These are phyloP conservation scores for human DNA, from an alignment of 2,113 vertebrate genomes.

Conservation along the genomic window GRCh38 chr4:38557001-38557500, in stretches of 20 bases:
- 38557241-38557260: neutral
- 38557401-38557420: neutral
- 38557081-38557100: too few relatives aligned
- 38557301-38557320: neutral
- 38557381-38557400: neutral
- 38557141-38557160: too few relatives aligned
- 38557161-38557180: neutral
- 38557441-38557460: neutral
- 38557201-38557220: neutral
- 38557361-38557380: neutral
- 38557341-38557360: neutral
- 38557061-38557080: neutral
- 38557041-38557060: neutral
- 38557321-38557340: neutral
- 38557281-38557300: neutral
- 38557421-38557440: neutral
- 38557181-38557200: neutral
- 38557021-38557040: neutral
- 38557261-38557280: neutral
- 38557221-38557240: neutral
- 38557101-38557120: too few relatives aligned
- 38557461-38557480: neutral
- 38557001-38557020: neutral
- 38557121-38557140: too few relatives aligned
- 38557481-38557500: neutral